A percentile compares a stretch with the other conserved stretches of the same genome.
phyloP scores from a whole-genome alignment of 2,888 invertebrate genomes.

The Tetropium fuscum region DNA sequence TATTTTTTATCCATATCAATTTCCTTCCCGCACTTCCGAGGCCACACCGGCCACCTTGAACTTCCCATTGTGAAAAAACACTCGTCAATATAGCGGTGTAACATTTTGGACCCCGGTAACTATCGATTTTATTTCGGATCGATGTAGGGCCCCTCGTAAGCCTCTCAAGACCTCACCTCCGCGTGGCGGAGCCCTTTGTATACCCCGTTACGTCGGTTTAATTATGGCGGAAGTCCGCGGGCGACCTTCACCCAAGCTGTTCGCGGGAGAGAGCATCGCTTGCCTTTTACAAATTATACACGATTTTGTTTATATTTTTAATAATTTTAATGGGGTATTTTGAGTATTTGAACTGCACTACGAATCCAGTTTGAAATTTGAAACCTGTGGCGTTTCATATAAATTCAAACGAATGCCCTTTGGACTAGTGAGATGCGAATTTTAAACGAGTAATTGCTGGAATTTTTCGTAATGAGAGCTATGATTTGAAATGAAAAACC shows the following conservation, averaged over 20 bases:
- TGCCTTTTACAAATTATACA: too few species aligned
- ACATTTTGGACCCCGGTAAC: conserved; percentile 20
- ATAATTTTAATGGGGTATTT: too few species aligned
- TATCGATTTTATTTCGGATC: conserved; percentile 21
- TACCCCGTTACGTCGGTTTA: conserved; percentile 9
- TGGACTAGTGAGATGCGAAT: too few species aligned
- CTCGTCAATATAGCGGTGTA: conserved; percentile 13
- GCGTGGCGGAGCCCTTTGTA: neutral
- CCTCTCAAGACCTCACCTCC: conserved; percentile 19
- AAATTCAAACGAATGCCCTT: too few species aligned
- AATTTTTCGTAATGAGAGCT: too few species aligned
- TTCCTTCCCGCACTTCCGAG: neutral
- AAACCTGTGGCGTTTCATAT: too few species aligned
- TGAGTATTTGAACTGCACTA: too few species aligned
- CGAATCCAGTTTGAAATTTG: too few species aligned
- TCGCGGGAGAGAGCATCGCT: neutral
- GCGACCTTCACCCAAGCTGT: conserved; percentile 14
- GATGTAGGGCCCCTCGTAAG: neutral
- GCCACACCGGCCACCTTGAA: conserved; percentile 9
- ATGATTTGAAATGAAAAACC: too few species aligned
- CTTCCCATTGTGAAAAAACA: conserved; percentile 13
- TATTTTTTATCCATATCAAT: neutral
- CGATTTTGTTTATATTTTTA: too few species aligned
- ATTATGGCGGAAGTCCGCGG: conserved; percentile 13
- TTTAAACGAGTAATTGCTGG: too few species aligned